Base-by-base conservation (phyloP, 2,797 vertebrate species). In the Sebastes hubbsi region DNA sequence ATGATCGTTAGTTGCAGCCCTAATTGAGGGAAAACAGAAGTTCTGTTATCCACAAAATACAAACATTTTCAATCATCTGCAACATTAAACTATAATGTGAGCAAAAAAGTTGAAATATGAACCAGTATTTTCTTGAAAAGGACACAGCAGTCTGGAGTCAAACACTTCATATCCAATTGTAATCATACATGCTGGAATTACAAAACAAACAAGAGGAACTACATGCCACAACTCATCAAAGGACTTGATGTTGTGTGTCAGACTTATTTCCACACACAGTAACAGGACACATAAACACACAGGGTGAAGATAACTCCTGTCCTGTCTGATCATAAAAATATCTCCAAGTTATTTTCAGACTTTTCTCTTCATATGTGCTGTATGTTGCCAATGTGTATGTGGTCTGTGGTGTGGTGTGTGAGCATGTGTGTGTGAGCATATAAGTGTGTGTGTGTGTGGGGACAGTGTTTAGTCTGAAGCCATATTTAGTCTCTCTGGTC, bases 401-500 rank as follows among this genome's bases (percentile, higher is more conserved):
- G 93, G 88, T 91, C 83, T 92, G 91, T 83, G 88, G 89, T 84
- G 84, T 87, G 78, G 82, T 85, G 82, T 82, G 88, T 81, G 76
- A 30, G 76, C 27, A 4, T 70, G 46, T 54, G 75, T 72, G 69
- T 64, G 34, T 71, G 59, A 61, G 80, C 76, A 61, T 82, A 83
- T 63, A 76, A 74, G 78, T 65, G 79, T 73, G 71, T 72, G 70
- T 71, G 79, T 71, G 79, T 79, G 87, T 68, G 85, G 63, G 85
- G 67, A 76, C 82, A 80, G 87, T 92, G 92, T 95, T 92, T 94
- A 93, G 91, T 94, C 93, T 94, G 88, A 91, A 88, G 90, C 92
- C 90, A 94, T 93, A 93, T 95, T 93, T 95, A 94, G 94, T 92
- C 91, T 91, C 77, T 91, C 87, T 92, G 89, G 84, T 92, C 82